Percentiles rank a stretch among this genome's conserved stretches.
phyloP scores from a whole-genome alignment of 1,140 invertebrate genomes.

The Drosophila sechellia region DNA sequence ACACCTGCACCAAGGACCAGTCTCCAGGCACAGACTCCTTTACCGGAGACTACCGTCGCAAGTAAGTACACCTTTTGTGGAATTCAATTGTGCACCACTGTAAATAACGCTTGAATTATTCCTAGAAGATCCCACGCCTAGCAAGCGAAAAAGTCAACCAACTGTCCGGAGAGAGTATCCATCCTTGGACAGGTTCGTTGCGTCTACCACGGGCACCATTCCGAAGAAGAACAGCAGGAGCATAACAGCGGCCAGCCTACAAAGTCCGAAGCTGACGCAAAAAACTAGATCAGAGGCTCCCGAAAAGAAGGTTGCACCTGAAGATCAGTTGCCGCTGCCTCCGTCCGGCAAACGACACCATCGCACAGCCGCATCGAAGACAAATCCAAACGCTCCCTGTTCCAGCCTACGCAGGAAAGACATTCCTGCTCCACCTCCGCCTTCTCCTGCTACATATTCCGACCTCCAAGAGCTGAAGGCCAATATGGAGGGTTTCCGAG shows the following conservation, averaged over 20 bases:
- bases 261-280: slow-evolving; percentile 17
- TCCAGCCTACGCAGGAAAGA: slow-evolving; percentile 62
- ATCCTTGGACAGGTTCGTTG: slow-evolving; percentile 68
- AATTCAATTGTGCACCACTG: no score
- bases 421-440: slow-evolving; percentile 75
- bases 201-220: slow-evolving; percentile 74
- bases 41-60: slow-evolving; percentile 12
- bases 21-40: slow-evolving; percentile 26
- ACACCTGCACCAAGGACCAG: slow-evolving; percentile 74
- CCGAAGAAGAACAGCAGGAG: slow-evolving; percentile 50
- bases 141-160: slow-evolving; percentile 28
- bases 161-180: slow-evolving; percentile 66
- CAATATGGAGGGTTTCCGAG: slow-evolving; percentile 71
- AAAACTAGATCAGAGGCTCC: slow-evolving; percentile 21
- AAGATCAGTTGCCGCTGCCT: slow-evolving; percentile 16
- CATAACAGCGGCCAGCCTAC: slow-evolving; percentile 1
- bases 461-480: slow-evolving; percentile 76
- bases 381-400: slow-evolving; percentile 22
- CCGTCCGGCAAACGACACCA: slow-evolving; percentile 51
- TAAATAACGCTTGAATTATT: background rate
- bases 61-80: slow-evolving; percentile 16
- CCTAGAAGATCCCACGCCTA: slow-evolving; percentile 39
- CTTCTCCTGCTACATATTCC: slow-evolving; percentile 77
- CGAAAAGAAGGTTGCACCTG: slow-evolving; percentile 14
- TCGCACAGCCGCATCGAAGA: slow-evolving; percentile 47